These are phyloP conservation scores for Apis dorsata DNA, from an alignment of 1,140 invertebrate species.

Conservation along the genomic window DNA sequence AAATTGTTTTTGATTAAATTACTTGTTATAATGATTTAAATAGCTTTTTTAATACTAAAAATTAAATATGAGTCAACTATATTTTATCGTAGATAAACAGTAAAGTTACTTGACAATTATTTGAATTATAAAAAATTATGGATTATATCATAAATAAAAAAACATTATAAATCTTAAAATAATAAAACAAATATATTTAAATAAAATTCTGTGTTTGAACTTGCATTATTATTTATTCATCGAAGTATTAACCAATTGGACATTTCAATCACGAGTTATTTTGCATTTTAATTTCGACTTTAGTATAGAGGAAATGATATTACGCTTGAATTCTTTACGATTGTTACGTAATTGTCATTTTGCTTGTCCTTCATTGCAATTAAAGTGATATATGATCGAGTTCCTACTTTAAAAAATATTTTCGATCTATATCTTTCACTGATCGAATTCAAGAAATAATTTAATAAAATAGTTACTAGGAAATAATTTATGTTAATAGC, in stretches of 20 bases:
- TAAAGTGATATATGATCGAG: not conserved
- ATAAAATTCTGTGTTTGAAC: not conserved
- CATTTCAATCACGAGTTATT: not conserved
- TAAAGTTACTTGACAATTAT: not conserved
- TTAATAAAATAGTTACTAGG: not conserved
- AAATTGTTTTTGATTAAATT: too few relatives aligned
- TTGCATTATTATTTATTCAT: slow-evolving; percentile 3
- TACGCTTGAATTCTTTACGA: not conserved
- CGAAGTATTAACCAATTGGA: not conserved
- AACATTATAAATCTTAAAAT: not conserved
- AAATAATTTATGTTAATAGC: slow-evolving; percentile 11
- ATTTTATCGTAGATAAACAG: not conserved
- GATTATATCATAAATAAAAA: not conserved
- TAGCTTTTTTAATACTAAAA: not conserved
- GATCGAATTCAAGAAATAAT: not conserved
- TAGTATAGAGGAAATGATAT: slow-evolving; percentile 8
- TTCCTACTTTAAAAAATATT: not conserved
- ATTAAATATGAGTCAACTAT: not conserved
- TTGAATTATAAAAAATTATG: not conserved
- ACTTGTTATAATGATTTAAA: not conserved
- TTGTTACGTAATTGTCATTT: slow-evolving; percentile 14
- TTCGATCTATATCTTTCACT: not conserved
- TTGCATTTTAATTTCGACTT: slow-evolving; percentile 40
- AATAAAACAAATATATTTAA: too few relatives aligned
- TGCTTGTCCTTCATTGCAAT: not conserved